phyloP scores from a whole-genome alignment of 2,113 vertebrate species.

The Chrysemys picta region DNA sequence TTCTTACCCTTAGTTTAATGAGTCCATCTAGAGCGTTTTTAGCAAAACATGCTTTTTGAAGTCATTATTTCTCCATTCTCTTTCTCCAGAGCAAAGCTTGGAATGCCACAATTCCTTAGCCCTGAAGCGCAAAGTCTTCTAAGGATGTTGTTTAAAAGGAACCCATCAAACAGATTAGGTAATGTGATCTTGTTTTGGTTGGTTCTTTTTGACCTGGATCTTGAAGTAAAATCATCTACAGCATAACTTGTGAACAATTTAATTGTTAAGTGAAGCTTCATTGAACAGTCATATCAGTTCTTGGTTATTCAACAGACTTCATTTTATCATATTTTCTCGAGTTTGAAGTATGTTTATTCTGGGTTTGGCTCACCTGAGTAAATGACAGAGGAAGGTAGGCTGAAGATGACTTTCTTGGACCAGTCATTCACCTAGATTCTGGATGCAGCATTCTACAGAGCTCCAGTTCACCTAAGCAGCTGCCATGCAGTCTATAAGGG shows the following conservation, averaged over 20 bases:
- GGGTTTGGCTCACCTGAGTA: background rate
- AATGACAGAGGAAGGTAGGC: background rate
- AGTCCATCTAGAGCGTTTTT: background rate
- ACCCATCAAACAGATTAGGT: slow-evolving; percentile 96
- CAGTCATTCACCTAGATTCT: background rate
- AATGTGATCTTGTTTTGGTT: slow-evolving; percentile 53
- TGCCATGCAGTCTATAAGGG: background rate
- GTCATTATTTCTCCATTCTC: slow-evolving; percentile 7
- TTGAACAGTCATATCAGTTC: background rate
- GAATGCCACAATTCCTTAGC: slow-evolving; percentile 98
- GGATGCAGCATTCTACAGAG: background rate
- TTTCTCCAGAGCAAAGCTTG: slow-evolving; percentile 91
- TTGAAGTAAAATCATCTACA: background rate
- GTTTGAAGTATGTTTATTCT: background rate
- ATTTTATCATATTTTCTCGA: background rate
- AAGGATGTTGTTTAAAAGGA: slow-evolving; percentile 97
- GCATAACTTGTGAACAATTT: background rate
- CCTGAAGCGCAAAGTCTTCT: slow-evolving; percentile 96
- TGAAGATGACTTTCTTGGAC: background rate
- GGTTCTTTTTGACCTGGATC: background rate
- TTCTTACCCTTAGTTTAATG: background rate
- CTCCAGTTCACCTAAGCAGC: background rate
- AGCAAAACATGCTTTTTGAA: background rate
- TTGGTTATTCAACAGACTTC: background rate
- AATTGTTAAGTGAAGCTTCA: background rate